Conservation (phyloP, 2,113 vertebrate genomes). For the Antennarius striatus region DNA sequence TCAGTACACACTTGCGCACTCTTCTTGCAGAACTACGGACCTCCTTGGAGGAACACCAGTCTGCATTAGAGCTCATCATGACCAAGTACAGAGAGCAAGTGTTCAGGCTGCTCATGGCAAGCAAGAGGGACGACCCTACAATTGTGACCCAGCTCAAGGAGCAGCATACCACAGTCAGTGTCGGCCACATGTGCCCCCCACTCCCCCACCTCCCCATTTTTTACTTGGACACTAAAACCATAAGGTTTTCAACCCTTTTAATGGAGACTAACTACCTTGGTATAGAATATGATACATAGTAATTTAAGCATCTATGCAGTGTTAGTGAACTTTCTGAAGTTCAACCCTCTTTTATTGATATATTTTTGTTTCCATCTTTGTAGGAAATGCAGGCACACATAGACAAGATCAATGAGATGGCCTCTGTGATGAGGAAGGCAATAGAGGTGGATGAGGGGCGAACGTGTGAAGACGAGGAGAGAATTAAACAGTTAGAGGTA, state of each 20-base stretch:
- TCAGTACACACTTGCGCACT: background rate
- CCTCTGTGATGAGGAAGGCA: slow-evolving; percentile 95
- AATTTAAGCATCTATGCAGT: too few relatives aligned
- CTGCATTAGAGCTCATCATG: slow-evolving; percentile 97
- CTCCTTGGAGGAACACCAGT: slow-evolving; percentile 96
- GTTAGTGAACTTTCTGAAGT: background rate
- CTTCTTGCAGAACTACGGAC: slow-evolving; percentile 85
- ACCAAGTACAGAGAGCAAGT: slow-evolving; percentile 97
- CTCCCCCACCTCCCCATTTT: too few relatives aligned
- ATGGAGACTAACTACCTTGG: too few relatives aligned
- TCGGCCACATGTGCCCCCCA: background rate
- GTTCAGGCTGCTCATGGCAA: slow-evolving; percentile 92
- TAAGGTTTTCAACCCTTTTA: too few relatives aligned
- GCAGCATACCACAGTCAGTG: slow-evolving; percentile 90
- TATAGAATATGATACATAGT: too few relatives aligned
- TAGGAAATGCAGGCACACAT: slow-evolving; percentile 94
- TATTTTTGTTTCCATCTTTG: background rate
- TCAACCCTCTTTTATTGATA: background rate
- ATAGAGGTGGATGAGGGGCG: slow-evolving; percentile 93
- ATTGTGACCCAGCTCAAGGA: slow-evolving; percentile 93
- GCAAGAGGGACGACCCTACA: slow-evolving; percentile 91
- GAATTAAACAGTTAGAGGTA: slow-evolving; percentile 93
- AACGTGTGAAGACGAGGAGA: slow-evolving; percentile 90
- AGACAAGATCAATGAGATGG: slow-evolving; percentile 98
- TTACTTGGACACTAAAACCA: too few relatives aligned